Evolutionary conservation across 2,113 vertebrate genomes (phyloP), one percentile per base, ranked within the genome.

Genomic region (Nansenia antarctica): DNA sequence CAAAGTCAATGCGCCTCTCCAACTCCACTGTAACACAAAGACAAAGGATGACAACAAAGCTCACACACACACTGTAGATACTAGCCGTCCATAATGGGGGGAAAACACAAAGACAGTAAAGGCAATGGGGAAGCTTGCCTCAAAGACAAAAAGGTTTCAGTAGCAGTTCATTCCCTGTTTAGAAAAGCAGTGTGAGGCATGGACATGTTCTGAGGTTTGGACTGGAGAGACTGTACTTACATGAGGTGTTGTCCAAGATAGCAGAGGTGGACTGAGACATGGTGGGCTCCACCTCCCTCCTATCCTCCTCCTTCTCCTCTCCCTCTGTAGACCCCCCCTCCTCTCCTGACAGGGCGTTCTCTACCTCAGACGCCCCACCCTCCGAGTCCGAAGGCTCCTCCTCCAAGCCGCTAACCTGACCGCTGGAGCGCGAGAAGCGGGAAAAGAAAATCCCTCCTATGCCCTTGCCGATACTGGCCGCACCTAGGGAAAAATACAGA

Each of bases 361-460:
- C 87, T 37, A 73, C 91, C 34, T 95, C 96, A 9, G 88, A 84
- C 11, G 65, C 49, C 22, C 73, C 82, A 0, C 88, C 76, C 75
- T 91, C 90, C 1, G 67, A 82, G 37, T 89, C 85, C 9, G 73
- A 76, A 0, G 86, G 82, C 53, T 91, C 89, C 54, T 91, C 90
- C 57, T 98, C 96, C 0, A 89, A 76, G 0, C 85, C 76, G 0
- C 92, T 76, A 34, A 90, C 65, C 55, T 93, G 83, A 6, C 93
- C 85, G 37, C 88, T 93, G 2, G 95, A 94, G 1, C 95, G 91
- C n/a, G 96, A 95, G 68, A 99, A 98, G 55, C 95, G 94, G 0
- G 96, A 98, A 78, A 99, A 96, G 6, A 99, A 80, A 89, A 99
- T 99, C 77, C 96, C 96, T 2, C 97, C 94, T 0, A 99, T 95